Evolutionary conservation across 2,113 vertebrate species (phyloP), one percentile per base, ranked within the genome.

Genomic region (Gymnogyps californianus): DNA sequence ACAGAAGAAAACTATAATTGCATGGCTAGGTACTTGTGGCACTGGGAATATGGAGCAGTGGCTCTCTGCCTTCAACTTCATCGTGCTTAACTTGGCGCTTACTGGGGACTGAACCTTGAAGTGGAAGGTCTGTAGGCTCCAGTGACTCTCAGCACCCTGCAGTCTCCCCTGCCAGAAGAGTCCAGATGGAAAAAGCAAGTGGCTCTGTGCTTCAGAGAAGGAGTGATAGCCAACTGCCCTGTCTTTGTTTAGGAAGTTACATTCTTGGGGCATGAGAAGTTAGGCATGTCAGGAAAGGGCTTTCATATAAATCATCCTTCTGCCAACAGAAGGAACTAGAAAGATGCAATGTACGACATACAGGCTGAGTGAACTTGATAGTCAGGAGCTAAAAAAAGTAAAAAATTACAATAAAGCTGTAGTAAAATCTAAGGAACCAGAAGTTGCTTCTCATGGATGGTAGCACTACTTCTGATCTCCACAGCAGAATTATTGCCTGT

Each of bases 291-390:
- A 95, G 95, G 83, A 95, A 91, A 95, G 75, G 70, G 6, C 55
- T 96, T 94, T 96, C 40, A 2, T 90, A 65, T 83, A 96, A 96
- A 74, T 95, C 90, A 91, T 93, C 90, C 28, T 84, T 91, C 65
- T 94, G 40, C 54, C 65, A 34, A 34, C 38, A 84, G 91, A 89
- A 70, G 38, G n/a, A 84, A 25, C 66, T 65, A 40, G 81, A 85
- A 61, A 19, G 85, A 83, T 29, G 77, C 34, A 28, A 26, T 67
- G 16, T 83, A 47, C 54, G 74, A 81, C 28, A 15, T 65, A 44
- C 10, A 59, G 65, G 13, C 32, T 72, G 51, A 76, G 17, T 3
- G 10, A 83, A 44, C 62, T 87, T 91, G 40, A 55, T 87, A 85
- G 31, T 22, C 49, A 61, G 54, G 31, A 91, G 40, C 34, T 94